Base-by-base conservation (phyloP, 2,113 vertebrate genomes). In the Cavia porcellus region DNA sequence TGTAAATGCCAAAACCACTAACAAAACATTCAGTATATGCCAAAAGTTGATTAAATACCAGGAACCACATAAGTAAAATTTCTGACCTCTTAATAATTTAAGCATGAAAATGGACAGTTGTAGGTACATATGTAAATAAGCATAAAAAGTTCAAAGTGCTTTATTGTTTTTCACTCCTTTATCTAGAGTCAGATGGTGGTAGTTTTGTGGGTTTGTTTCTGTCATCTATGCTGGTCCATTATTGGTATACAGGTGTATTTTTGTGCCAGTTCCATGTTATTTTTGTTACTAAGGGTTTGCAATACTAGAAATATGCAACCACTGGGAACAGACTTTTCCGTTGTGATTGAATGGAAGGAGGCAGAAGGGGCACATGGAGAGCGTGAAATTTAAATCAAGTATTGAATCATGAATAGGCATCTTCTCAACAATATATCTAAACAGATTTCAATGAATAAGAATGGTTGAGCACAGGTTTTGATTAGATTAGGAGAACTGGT, bases 361-460 rank as follows among this genome's bases (percentile, higher is more conserved):
- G 1, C 35, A 32, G 42, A 35, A 32, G 9, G 6, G 4, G 11
- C 20, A 59, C 19, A 2, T 15, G 1, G 0, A 1, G 24, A 10
- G 13, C 45, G 13, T 42, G n/a, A 59, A 79, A 72, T 25, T 30
- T 62, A 70, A n/a, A 13, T 14, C 0, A 32, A 87, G 4, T 6
- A 4, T 9, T 66, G 52, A 13, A 70, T 86, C 12, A 28, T 74
- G 22, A 83, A 42, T 1, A 68, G 19, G 0, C 32, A 28, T 88
- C 72, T 72, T 24, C 28, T 52, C 11, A 75, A 15, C 5, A 50
- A 25, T 35, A 2, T 50, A 20, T n/a, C 28, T 20, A 22, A 13
- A 7, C 85, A 57, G 55, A 22, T 11, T 24, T n/a, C 35, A 20
- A 85, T 28, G 28, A 15, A 38, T 35, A 13, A 38, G 50, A 81